Evolutionary conservation across 2,888 invertebrate genomes (phyloP), one percentile per base, ranked within the genome.

Genomic region (Acanthococcus lagerstroemiae): DNA sequence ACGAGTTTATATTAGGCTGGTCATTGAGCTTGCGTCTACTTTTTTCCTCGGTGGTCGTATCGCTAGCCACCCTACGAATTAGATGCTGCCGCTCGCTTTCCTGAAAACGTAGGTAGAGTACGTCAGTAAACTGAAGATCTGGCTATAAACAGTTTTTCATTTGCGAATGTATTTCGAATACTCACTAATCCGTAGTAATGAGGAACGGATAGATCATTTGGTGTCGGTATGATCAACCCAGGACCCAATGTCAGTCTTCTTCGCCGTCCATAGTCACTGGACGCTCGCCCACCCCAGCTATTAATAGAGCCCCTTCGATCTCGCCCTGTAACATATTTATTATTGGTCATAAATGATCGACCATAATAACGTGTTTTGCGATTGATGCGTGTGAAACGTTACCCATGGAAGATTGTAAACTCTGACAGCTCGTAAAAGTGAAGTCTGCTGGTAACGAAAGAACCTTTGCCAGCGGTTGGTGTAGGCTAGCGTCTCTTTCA

Each of bases 371-470:
- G 5, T n/a, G n/a, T n/a, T n/a, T n/a, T n/a, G n/a, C n/a, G n/a
- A n/a, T n/a, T n/a, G n/a, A n/a, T n/a, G n/a, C n/a, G n/a, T n/a
- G n/a, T n/a, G n/a, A n/a, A n/a, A n/a, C n/a, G n/a, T n/a, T n/a
- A n/a, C n/a, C n/a, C n/a, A n/a, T n/a, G n/a, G n/a, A n/a, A 25
- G 66, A 66, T 21, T 55, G 56, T 24, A 63, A 58, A 67, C 66
- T 68, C 63, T 67, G 67, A 27, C 67, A 67, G 63, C 68, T 68
- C 26, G 66, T 87, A 78, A 89, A 90, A 30, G 85, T 88, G 76
- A 90, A 91, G 77, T 90, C 88, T 66, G 88, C 84, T 65, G 90
- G 90, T 71, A 90, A 81, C 67, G 90, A 90, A 69, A 86, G 83
- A 72, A 90, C 85, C 81, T 81, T 77, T 78, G 81, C 73, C 81